Conservation (phyloP, 1,140 invertebrate genomes). For the Nasonia longicornis region DNA sequence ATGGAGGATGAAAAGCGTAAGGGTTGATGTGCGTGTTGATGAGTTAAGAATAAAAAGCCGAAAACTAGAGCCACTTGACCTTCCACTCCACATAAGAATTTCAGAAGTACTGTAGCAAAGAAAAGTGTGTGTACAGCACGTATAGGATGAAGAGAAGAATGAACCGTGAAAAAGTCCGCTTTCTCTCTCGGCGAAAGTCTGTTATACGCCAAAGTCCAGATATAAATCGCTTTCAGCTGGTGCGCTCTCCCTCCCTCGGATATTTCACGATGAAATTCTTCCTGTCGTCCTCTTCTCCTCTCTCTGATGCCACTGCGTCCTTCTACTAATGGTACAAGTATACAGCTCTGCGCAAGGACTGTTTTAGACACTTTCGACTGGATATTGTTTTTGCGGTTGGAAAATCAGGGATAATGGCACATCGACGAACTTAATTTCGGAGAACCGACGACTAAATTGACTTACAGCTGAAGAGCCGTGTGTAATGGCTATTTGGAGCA, state of each 20-base stretch:
- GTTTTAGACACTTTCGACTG: neutral
- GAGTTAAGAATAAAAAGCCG: no score
- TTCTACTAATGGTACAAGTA: neutral
- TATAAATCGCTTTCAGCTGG: neutral
- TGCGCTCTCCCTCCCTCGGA: neutral
- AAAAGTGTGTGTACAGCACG: no score
- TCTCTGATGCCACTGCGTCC: neutral
- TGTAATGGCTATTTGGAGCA: no score
- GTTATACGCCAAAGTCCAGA: conserved; percentile 2
- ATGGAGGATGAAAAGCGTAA: neutral
- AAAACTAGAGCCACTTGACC: no score
- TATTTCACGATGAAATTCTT: conserved; percentile 4
- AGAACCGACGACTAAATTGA: neutral
- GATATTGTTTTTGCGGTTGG: neutral
- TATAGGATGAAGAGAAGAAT: neutral
- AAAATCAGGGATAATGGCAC: neutral
- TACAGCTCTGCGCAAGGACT: neutral
- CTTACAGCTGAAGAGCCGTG: neutral
- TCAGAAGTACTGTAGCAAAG: neutral
- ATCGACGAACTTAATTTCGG: neutral
- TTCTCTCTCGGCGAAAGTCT: neutral
- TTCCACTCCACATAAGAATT: neutral
- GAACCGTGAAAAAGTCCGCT: neutral
- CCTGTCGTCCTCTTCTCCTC: neutral
- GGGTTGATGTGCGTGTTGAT: neutral